Conservation (phyloP, 1,140 invertebrate species). For the Lepidurus apus region DNA sequence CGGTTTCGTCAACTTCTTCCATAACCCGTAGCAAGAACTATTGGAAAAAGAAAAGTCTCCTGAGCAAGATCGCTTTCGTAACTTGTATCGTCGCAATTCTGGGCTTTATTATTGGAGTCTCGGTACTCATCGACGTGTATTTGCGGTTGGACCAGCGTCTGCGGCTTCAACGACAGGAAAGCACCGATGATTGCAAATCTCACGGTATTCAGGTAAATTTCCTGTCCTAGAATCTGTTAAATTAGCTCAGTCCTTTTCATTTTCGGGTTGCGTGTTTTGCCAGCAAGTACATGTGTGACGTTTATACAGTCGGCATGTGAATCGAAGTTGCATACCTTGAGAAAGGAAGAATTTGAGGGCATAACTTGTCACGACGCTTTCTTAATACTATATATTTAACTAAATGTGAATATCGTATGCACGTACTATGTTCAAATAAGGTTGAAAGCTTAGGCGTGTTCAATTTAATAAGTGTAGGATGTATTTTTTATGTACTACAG, state of each 20-base stretch:
- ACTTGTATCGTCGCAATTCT: neutral
- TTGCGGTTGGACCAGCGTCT: conserved; percentile 28
- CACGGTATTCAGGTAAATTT: conserved; percentile 11
- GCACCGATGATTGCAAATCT: neutral
- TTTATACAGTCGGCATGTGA: too few species aligned
- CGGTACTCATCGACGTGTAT: conserved; percentile 30
- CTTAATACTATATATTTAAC: too few species aligned
- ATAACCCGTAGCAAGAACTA: neutral
- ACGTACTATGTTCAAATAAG: too few species aligned
- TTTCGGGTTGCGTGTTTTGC: too few species aligned
- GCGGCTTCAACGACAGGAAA: neutral
- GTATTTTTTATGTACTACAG: neutral
- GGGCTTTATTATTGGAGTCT: conserved; percentile 29
- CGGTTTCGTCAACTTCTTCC: neutral
- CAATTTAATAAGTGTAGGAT: neutral
- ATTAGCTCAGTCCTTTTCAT: neutral
- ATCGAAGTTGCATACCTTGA: too few species aligned
- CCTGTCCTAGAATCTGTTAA: neutral
- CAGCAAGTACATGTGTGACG: too few species aligned
- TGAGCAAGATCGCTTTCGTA: conserved; percentile 3
- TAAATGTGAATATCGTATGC: too few species aligned
- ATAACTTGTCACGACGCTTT: too few species aligned
- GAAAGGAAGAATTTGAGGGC: too few species aligned
- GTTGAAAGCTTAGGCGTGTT: too few species aligned
- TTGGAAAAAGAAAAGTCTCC: neutral